These are phyloP conservation scores for Tolmerus cingulatus DNA, from an alignment of 2,888 invertebrate species.

Conservation along the genomic window DNA sequence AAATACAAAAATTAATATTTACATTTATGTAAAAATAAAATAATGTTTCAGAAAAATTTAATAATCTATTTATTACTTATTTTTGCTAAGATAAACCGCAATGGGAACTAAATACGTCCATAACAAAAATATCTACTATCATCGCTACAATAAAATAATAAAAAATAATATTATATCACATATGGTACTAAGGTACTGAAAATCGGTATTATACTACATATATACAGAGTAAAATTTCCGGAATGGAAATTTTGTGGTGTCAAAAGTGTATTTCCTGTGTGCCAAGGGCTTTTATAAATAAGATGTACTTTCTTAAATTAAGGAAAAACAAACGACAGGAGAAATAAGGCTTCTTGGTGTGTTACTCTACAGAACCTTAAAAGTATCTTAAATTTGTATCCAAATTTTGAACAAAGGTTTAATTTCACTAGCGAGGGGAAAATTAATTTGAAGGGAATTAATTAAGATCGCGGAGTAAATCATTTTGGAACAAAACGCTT, in stretches of 20 bases:
- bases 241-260: too few species aligned
- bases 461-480: not conserved
- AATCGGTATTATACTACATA: too few species aligned
- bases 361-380: not conserved
- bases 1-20: not conserved
- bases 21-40: not conserved
- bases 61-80: not conserved
- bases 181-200: not conserved
- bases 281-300: not conserved
- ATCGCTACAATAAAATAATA: not conserved
- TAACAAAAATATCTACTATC: not conserved
- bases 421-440: not conserved
- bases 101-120: too few species aligned
- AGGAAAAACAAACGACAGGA: too few species aligned
- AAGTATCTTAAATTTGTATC: not conserved
- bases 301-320: not conserved
- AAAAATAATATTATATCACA: not conserved
- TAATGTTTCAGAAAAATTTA: not conserved
- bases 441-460: not conserved
- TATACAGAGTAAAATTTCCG: too few species aligned
- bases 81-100: not conserved
- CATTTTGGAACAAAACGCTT: not conserved
- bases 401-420: not conserved
- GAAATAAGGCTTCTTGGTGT: too few species aligned
- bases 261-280: not conserved